phyloP scores from a whole-genome alignment of 2,113 vertebrate species.

The Corythornis cristatus region DNA sequence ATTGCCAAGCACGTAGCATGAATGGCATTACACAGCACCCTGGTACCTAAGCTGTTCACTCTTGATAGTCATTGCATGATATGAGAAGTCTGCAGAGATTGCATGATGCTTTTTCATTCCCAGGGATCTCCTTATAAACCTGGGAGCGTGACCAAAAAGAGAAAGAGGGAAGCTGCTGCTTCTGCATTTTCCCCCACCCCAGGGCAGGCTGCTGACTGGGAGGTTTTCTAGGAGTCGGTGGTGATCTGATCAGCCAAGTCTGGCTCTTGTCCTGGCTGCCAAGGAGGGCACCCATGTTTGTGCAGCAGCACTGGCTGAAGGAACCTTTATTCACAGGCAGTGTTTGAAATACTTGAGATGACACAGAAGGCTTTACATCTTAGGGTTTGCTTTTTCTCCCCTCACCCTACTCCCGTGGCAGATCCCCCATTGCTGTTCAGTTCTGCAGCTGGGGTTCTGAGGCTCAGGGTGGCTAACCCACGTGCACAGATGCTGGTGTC shows the following conservation, averaged over 20 bases:
- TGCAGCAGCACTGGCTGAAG: background rate
- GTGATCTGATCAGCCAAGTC: background rate
- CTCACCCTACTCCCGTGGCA: accelerated
- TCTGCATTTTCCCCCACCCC: background rate
- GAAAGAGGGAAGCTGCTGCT: background rate
- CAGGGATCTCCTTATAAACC: background rate
- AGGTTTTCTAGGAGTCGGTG: background rate
- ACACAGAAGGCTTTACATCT: background rate
- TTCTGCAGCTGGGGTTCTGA: background rate
- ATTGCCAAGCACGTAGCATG: background rate
- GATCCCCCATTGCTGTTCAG: accelerated
- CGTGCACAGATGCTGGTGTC: accelerated
- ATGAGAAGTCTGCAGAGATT: background rate
- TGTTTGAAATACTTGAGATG: background rate
- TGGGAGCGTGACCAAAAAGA: background rate
- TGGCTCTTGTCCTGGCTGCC: background rate
- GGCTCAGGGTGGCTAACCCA: background rate
- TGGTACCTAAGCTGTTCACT: background rate
- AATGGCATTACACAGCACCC: background rate
- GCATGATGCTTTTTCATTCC: background rate
- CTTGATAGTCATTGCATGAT: accelerated
- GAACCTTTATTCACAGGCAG: background rate
- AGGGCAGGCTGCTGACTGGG: background rate
- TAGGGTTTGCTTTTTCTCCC: background rate
- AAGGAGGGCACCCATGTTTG: background rate